Evolutionary conservation across 1,140 invertebrate species (phyloP).

Genomic region (Chionoecetes opilio): DNA sequence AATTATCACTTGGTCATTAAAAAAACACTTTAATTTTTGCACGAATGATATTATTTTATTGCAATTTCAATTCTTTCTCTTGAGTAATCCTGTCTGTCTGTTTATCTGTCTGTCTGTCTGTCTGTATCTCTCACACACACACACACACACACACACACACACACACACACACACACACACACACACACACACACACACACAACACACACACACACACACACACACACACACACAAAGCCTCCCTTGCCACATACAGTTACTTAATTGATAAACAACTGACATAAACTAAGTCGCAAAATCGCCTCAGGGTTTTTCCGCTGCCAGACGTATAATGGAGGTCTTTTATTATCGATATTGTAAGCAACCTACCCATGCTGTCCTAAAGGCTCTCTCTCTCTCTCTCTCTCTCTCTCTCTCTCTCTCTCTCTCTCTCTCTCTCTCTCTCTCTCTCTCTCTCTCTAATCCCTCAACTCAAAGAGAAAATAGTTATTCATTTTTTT

Average conservation of each 20-base stretch:
- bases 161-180: neutral
- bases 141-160: neutral
- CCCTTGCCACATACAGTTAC: neutral
- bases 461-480: neutral
- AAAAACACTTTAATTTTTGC: too few species aligned
- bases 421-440: constrained; percentile 37
- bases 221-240: neutral
- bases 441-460: neutral
- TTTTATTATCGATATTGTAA: too few species aligned
- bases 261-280: too few species aligned
- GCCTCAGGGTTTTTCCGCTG: too few species aligned
- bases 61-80: neutral
- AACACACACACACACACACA: neutral
- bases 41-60: neutral
- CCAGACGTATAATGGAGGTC: too few species aligned
- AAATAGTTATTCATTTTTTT: neutral
- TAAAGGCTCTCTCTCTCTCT: neutral
- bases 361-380: too few species aligned
- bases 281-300: too few species aligned
- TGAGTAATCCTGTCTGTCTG: neutral
- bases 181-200: neutral
- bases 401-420: constrained; percentile 44
- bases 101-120: neutral
- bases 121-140: neutral
- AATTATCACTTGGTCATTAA: too few species aligned